Evolutionary conservation across 2,113 vertebrate species (phyloP).

Genomic region (Hippolais icterina): DNA sequence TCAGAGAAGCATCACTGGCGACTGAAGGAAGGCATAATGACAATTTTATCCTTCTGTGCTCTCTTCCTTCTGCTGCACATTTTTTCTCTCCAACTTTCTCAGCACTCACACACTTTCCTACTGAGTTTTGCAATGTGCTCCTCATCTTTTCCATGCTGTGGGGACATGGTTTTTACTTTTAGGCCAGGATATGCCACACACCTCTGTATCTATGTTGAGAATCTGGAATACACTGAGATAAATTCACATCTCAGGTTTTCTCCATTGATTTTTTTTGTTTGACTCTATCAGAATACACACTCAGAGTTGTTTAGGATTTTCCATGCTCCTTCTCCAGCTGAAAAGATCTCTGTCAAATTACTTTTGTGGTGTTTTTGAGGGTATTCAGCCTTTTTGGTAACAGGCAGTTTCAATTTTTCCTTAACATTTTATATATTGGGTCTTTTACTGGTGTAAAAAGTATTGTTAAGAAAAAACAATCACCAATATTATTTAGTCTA

Average conservation of each 20-base stretch:
- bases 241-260: neutral
- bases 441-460: neutral
- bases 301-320: neutral
- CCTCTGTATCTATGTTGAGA: neutral
- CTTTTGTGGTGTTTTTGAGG: neutral
- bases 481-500: neutral
- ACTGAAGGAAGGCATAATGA: neutral
- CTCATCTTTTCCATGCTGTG: neutral
- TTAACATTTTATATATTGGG: neutral
- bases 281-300: neutral
- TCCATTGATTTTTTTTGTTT: neutral
- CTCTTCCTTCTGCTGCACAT: neutral
- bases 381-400: neutral
- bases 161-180: neutral
- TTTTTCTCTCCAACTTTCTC: neutral
- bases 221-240: neutral
- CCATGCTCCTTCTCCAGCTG: neutral
- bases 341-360: neutral
- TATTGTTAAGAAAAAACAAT: neutral
- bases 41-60: neutral
- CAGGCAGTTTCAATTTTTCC: neutral
- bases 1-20: neutral
- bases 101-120: neutral
- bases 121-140: neutral
- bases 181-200: neutral